phyloP scores from a whole-genome alignment of 2,113 vertebrate genomes.

The Sterrhoptilus dennistouni region DNA sequence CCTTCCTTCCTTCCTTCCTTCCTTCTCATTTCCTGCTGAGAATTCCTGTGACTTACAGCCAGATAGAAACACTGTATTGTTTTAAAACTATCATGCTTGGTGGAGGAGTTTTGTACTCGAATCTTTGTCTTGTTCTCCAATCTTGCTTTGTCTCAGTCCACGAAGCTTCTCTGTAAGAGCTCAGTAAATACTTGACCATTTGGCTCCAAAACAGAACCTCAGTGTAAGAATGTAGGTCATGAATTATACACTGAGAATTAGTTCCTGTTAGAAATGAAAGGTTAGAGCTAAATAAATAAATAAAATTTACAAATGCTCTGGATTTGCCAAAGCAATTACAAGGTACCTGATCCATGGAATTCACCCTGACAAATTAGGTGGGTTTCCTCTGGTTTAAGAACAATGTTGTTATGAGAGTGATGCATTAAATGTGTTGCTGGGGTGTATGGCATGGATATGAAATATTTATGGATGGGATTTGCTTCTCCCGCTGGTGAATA shows the following conservation, averaged over 20 bases:
- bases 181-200: neutral
- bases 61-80: neutral
- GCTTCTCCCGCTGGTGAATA: conserved; percentile 7
- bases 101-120: neutral
- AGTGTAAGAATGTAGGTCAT: neutral
- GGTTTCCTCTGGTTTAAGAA: conserved; percentile 43
- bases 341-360: neutral
- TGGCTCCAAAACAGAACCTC: neutral
- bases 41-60: neutral
- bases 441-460: conserved; percentile 6
- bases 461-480: conserved; percentile 38
- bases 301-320: neutral
- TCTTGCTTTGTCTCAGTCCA: neutral
- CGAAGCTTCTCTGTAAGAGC: neutral
- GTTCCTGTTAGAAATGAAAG: neutral
- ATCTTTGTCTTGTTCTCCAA: neutral
- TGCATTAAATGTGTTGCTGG: conserved; percentile 25
- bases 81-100: neutral
- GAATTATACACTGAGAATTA: conserved; percentile 10
- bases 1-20: neutral
- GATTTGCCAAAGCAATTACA: neutral
- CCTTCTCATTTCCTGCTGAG: neutral
- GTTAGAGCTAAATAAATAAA: conserved; percentile 19
- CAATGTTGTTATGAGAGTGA: neutral
- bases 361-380: conserved; percentile 24